Base-by-base conservation (phyloP, 2,888 invertebrate species). In the Hyposoter dolosus region DNA sequence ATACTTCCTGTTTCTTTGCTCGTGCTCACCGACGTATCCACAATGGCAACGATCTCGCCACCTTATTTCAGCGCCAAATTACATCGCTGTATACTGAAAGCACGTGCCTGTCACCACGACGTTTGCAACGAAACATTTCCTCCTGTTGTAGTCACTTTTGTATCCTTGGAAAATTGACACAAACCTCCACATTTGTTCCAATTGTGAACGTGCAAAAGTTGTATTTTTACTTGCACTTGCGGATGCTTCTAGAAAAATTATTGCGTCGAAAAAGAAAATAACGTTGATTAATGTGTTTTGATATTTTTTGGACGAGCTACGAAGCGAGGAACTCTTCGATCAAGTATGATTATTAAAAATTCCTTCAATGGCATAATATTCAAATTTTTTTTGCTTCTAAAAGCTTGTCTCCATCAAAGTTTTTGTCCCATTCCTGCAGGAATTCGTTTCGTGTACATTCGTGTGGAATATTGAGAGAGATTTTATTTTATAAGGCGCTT, bases 31-130 rank as follows among this genome's bases (percentile, higher is more conserved):
- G 43, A 32, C 43, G 32, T 75, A 23, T 10, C 66, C 19, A n/a
- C 19, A 23, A 69, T 47, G 68, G 76, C 82, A 82, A 75, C 74
- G 78, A 85, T 77, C 84, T 77, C 84, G 45, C 60, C 50, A 65
- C 19, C 40, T 32, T 19, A 60, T 43, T 63, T 66, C 45, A 28
- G 32, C 74, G 50, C 45, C 65, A 60, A 47, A 78, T 43, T 69
- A 81, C 68, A 4, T n/a, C 12, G 19, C 10, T 50, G 28, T 40
- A 65, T 32, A 65, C 60, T 19, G 5, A 19, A 50, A 47, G 15
- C 47, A 32, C 32, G 28, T 32, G 45, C 12, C 35, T 60, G 53
- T 60, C 43, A 50, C 19, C 43, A 35, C 32, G 63, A 65, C 65
- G 53, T 35, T 32, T 28, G 43, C 19, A 32, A 28, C 12, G 56